Percentiles rank a stretch among this genome's conserved stretches.
phyloP scores from a whole-genome alignment of 2,888 invertebrate species.

The Asteroscopus sphinx region DNA sequence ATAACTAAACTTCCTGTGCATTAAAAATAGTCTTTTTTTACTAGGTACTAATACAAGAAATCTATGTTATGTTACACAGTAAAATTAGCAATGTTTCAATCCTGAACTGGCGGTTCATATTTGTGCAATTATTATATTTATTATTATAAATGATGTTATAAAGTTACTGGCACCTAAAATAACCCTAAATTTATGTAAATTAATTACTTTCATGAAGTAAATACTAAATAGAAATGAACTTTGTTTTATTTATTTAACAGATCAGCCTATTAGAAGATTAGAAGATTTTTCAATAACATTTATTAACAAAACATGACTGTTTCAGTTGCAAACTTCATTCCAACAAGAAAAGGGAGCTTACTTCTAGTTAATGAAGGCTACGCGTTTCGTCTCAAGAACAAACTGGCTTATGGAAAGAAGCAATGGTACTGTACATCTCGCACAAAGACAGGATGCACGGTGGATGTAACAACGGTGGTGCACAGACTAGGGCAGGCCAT shows the following conservation, averaged over 20 bases:
- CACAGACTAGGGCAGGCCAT: constrained; percentile 73
- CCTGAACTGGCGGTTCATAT: too few species aligned
- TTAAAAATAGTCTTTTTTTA: too few species aligned
- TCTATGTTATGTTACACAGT: too few species aligned
- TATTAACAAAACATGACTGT: constrained; percentile 49
- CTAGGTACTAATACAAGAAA: too few species aligned
- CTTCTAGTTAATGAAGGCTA: constrained; percentile 80
- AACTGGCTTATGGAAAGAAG: constrained; percentile 83
- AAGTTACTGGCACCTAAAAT: too few species aligned
- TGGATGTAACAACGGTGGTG: constrained; percentile 78
- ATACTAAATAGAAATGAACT: neutral
- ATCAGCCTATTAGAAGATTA: neutral
- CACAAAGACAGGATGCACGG: constrained; percentile 81
- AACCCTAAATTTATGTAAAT: too few species aligned
- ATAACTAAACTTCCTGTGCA: too few species aligned
- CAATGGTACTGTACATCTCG: constrained; percentile 85
- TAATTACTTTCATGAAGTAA: too few species aligned
- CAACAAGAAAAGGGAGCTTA: constrained; percentile 81
- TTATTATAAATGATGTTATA: too few species aligned
- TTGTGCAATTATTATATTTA: too few species aligned
- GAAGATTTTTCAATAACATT: constrained; percentile 12
- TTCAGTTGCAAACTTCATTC: constrained; percentile 84
- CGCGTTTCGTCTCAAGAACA: constrained; percentile 83
- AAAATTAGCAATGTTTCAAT: too few species aligned
- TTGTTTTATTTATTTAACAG: constrained; percentile 18